Evolutionary conservation across 2,888 invertebrate species (phyloP), one percentile per base, ranked within the genome.

Genomic region (Apodemia duryi): DNA sequence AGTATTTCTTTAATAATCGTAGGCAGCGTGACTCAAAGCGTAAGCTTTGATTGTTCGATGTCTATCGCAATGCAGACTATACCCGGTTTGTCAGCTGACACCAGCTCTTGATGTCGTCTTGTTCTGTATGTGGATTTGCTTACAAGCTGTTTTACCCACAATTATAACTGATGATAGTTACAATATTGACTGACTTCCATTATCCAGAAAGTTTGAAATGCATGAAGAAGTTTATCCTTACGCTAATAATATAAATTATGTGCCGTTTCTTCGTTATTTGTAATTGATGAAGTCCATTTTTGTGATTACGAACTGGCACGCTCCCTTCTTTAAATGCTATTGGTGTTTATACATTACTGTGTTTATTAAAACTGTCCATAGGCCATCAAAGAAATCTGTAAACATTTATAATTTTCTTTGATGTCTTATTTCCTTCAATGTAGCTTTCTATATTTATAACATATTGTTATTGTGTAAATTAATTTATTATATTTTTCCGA

Each of bases 11-110:
- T 60, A 43, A 28, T 60, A 67, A 67, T 75, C 78, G 85, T 88
- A 88, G 82, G 88, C 88, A 86, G 81, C 82, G 86, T 78, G 84
- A 84, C 81, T 75, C 73, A 71, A 79, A 81, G 84, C 84, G 85
- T 82, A 80, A 80, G 91, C 91, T 91, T 91, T 91, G 83, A 84
- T 83, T 91, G 91, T 91, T 91, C 81, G 80, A 78, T 91, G 90
- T 90, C 84, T 82, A 80, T 81, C 80, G 83, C 86, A 83, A 83
- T 79, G 82, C 81, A 80, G 81, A 81, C 80, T 80, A 51, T 51
- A 75, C 78, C 77, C 77, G 78, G 81, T 83, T 82, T 84, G 57
- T 60, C 57, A 80, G 80, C 84, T 82, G 83, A 84, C 85, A 81
- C 82, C 81, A 86, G 87, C 86, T 90, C 85, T 90, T 80, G 81